Evolutionary conservation across 1,140 invertebrate species (phyloP).

Genomic region (Drosophila lacteicornis): DNA sequence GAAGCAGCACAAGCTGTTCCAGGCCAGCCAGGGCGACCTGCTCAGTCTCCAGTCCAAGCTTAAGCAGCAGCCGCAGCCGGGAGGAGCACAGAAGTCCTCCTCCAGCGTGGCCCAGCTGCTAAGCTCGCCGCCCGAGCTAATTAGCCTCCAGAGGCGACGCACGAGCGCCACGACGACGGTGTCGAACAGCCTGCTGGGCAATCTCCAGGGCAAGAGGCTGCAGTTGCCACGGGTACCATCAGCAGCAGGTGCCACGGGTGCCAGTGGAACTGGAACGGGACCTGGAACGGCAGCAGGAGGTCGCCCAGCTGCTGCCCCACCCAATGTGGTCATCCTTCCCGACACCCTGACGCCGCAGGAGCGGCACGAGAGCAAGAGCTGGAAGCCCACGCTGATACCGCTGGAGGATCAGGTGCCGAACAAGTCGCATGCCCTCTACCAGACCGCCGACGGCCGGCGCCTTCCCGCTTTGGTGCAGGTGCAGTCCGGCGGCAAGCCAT

Average conservation of each 20-base stretch:
- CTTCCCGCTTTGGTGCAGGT: conserved; percentile 87
- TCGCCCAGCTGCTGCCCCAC: conserved; percentile 21
- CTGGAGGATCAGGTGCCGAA: conserved; percentile 86
- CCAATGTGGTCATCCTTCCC: conserved; percentile 79
- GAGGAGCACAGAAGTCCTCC: conserved; percentile 20
- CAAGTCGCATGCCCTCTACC: conserved; percentile 85
- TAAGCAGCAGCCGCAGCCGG: conserved; percentile 21
- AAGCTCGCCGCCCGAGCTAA: conserved; percentile 77
- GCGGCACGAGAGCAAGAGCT: conserved; percentile 86
- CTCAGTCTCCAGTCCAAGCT: conserved; percentile 18
- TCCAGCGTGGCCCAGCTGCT: conserved; percentile 55
- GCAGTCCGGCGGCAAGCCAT: conserved; percentile 88
- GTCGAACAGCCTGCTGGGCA: conserved; percentile 28
- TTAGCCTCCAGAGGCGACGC: conserved; percentile 69
- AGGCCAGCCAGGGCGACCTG: conserved; percentile 33
- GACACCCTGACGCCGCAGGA: conserved; percentile 76
- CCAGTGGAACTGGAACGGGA: background rate
- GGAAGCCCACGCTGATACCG: conserved; percentile 89
- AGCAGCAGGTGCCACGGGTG: too few relatives aligned
- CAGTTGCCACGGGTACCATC: conserved; percentile 34
- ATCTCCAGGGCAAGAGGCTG: conserved; percentile 41
- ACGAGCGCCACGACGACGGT: conserved; percentile 16
- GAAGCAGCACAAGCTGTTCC: conserved; percentile 59
- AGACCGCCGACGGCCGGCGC: conserved; percentile 86
- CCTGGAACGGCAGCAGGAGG: conserved; percentile 51